phyloP scores from a whole-genome alignment of 1,140 invertebrate species.

The Diploscapter pachys region DNA sequence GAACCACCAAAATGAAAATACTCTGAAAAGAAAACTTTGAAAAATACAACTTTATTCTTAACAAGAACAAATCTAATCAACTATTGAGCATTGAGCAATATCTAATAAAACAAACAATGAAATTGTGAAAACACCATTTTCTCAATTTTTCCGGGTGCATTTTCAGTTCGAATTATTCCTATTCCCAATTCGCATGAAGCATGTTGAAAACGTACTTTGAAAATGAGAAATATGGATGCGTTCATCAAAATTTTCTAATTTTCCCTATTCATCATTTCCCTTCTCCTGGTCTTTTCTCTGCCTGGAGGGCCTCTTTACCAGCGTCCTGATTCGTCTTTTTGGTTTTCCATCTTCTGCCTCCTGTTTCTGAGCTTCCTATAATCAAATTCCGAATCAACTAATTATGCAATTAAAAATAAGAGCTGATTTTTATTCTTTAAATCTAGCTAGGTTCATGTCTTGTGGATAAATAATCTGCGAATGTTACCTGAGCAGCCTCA shows the following conservation, averaged over 20 bases:
- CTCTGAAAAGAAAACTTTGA: background rate
- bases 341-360: background rate
- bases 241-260: background rate
- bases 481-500: background rate
- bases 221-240: too few relatives aligned
- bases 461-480: too few relatives aligned
- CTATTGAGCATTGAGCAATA: background rate
- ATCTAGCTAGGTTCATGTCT: too few relatives aligned
- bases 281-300: background rate
- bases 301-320: too few relatives aligned
- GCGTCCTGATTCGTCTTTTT: too few relatives aligned
- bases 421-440: too few relatives aligned
- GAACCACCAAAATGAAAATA: background rate
- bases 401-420: background rate
- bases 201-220: too few relatives aligned
- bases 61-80: conserved; percentile 1
- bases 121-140: background rate
- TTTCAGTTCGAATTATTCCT: too few relatives aligned
- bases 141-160: too few relatives aligned
- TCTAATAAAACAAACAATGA: background rate
- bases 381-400: conserved; percentile 1
- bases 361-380: conserved; percentile 7
- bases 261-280: background rate
- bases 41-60: conserved; percentile 6
- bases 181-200: too few relatives aligned